Conservation (phyloP, 2,888 invertebrate species). For the Alcis repandata region DNA sequence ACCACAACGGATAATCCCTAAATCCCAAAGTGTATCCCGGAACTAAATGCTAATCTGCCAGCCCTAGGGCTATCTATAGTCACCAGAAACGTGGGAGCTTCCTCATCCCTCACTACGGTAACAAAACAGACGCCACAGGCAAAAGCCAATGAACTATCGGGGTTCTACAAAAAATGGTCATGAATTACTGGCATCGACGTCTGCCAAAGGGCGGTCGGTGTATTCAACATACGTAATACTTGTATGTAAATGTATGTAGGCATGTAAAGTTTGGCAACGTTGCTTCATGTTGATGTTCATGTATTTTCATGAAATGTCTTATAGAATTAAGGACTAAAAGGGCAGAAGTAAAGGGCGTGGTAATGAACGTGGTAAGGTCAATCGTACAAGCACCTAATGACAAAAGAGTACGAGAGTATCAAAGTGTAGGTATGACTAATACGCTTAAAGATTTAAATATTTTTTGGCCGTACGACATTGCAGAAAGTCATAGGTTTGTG, state of each 20-base stretch:
- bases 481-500: conserved; percentile 36
- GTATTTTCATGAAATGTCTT: conserved; percentile 43
- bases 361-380: conserved; percentile 15
- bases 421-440: conserved; percentile 15
- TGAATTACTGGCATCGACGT: conserved; percentile 61
- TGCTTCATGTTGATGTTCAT: conserved; percentile 43
- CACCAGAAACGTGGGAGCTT: conserved; percentile 59
- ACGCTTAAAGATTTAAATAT: conserved; percentile 20
- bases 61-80: conserved; percentile 59
- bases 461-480: conserved; percentile 36
- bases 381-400: conserved; percentile 20
- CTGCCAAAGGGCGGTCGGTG: conserved; percentile 72
- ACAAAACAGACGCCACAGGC: conserved; percentile 46
- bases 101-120: conserved; percentile 56
- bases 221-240: conserved; percentile 52
- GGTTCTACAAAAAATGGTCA: conserved; percentile 61
- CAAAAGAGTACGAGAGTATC: conserved; percentile 17
- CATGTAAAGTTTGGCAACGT: conserved; percentile 50
- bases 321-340: conserved; percentile 39
- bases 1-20: conserved; percentile 44
- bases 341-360: conserved; percentile 26
- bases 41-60: conserved; percentile 53
- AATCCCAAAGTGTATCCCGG: conserved; percentile 47
- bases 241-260: conserved; percentile 44
- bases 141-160: conserved; percentile 66